These are phyloP conservation scores for Rhodinocichla rosea DNA, from an alignment of 2,113 vertebrate species.

Conservation along the genomic window DNA sequence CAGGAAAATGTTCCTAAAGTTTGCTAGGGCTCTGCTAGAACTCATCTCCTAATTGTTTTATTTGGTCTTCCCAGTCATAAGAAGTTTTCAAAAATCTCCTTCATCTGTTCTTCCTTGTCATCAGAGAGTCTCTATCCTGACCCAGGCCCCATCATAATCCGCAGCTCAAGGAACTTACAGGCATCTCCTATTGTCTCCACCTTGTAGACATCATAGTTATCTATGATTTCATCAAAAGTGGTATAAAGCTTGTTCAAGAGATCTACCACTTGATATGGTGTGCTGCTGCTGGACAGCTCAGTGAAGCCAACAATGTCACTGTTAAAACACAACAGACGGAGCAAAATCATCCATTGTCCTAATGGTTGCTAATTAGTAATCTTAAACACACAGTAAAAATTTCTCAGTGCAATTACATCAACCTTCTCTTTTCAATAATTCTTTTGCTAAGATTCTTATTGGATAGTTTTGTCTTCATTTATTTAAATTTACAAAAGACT, in stretches of 20 bases:
- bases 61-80: not conserved
- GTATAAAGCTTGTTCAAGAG: slow-evolving; percentile 86
- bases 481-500: not conserved
- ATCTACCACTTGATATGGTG: slow-evolving; percentile 79
- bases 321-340: slow-evolving; percentile 37
- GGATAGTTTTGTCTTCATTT: not conserved
- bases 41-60: not conserved
- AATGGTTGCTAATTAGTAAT: not conserved
- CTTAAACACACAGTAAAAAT: not conserved
- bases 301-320: slow-evolving; percentile 88
- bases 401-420: not conserved
- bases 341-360: not conserved
- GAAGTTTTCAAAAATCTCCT: not conserved
- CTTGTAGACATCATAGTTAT: slow-evolving; percentile 85
- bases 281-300: slow-evolving; percentile 83
- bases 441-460: not conserved
- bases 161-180: slow-evolving; percentile 66
- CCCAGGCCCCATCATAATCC: not conserved
- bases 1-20: not conserved
- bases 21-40: not conserved
- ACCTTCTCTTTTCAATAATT: not conserved
- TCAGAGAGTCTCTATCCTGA: not conserved
- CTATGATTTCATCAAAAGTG: slow-evolving; percentile 84
- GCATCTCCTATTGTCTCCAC: slow-evolving; percentile 84
- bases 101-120: not conserved